Conservation (phyloP, 2,113 vertebrate genomes). For the Motacilla tschutschensis region DNA sequence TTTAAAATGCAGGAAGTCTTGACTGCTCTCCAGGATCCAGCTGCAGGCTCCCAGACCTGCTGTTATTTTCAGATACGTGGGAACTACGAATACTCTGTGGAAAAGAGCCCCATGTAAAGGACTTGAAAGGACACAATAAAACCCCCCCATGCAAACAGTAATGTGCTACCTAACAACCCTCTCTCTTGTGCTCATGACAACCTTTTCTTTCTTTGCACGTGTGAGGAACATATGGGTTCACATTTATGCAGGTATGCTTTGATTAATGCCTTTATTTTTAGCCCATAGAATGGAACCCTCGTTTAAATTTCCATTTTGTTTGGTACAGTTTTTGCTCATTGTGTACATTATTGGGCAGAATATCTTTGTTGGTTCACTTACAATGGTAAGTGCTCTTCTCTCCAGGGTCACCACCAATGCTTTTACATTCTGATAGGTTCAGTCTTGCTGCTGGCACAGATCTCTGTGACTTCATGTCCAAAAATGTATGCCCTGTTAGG, state of each 20-base stretch:
- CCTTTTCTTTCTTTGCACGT: neutral
- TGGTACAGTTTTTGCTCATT: neutral
- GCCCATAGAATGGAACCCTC: neutral
- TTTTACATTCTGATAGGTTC: slow-evolving; percentile 12
- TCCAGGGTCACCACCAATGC: neutral
- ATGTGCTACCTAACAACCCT: neutral
- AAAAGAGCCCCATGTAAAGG: neutral
- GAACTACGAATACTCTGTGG: neutral
- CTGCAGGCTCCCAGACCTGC: neutral
- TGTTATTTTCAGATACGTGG: neutral
- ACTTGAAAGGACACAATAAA: neutral
- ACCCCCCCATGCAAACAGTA: neutral
- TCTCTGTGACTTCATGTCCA: neutral
- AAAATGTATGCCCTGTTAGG: neutral
- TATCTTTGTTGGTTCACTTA: slow-evolving; percentile 5
- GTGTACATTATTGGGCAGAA: neutral
- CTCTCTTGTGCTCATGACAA: neutral
- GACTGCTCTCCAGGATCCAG: neutral
- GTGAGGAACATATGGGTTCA: neutral
- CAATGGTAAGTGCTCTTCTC: neutral
- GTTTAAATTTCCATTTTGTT: neutral
- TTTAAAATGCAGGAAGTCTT: neutral
- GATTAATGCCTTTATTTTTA: slow-evolving; percentile 23
- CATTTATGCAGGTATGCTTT: neutral
- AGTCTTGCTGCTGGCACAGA: slow-evolving; percentile 8